Evolutionary conservation across 1,140 invertebrate genomes (phyloP).

Genomic region (Doryteuthis pealeii): DNA sequence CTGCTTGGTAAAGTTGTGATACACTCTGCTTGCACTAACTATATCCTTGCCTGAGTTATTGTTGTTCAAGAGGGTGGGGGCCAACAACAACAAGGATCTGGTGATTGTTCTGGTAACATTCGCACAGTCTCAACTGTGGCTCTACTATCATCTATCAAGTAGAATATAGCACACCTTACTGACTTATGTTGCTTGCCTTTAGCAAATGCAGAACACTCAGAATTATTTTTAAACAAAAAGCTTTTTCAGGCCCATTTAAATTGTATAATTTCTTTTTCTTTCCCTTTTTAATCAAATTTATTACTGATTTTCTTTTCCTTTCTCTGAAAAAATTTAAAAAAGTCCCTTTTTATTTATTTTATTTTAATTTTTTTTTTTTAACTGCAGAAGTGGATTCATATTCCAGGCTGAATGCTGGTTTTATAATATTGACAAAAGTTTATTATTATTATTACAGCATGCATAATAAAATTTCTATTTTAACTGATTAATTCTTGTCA

Average conservation of each 20-base stretch:
- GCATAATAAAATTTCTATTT: no score
- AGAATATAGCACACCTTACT: not conserved
- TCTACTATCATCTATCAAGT: no score
- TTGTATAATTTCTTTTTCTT: not conserved
- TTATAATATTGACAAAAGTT: no score
- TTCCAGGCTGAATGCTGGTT: no score
- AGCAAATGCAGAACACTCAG: slow-evolving; percentile 12
- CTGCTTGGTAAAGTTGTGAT: not conserved
- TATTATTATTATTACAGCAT: no score
- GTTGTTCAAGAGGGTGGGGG: not conserved
- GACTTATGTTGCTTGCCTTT: slow-evolving; percentile 13
- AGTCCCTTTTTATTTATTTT: no score
- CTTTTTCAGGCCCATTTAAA: not conserved
- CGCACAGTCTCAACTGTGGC: not conserved
- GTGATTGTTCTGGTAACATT: not conserved
- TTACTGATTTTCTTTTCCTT: no score
- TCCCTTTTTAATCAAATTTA: not conserved
- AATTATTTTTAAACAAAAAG: not conserved
- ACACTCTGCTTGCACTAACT: not conserved
- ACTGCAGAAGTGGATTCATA: no score
- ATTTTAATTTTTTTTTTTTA: no score
- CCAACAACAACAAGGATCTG: slow-evolving; percentile 6
- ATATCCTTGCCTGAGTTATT: not conserved
- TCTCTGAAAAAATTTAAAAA: no score
- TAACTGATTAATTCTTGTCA: no score